phyloP scores from a whole-genome alignment of 2,888 invertebrate genomes.

The Polia nebulosa region DNA sequence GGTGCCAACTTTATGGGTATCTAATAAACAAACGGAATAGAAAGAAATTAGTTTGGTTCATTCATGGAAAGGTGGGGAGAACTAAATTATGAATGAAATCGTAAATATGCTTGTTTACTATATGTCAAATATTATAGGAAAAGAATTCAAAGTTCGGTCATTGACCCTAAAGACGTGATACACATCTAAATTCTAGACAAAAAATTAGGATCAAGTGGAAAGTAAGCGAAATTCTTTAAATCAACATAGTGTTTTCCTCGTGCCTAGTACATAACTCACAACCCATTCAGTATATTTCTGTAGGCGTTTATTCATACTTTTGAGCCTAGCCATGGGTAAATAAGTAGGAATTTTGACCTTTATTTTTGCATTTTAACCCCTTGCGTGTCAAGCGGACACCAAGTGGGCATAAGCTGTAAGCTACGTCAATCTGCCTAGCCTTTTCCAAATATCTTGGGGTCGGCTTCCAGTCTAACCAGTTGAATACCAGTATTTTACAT shows the following conservation, averaged over 20 bases:
- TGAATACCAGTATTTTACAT: too few species aligned
- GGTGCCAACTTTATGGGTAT: slow-evolving; percentile 61
- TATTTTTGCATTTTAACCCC: too few species aligned
- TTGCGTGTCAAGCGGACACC: too few species aligned
- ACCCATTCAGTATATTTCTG: neutral
- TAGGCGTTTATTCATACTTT: neutral
- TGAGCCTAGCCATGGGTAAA: neutral
- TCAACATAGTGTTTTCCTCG: neutral
- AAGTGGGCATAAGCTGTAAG: too few species aligned
- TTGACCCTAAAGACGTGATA: slow-evolving; percentile 14
- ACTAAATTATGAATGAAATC: slow-evolving; percentile 58
- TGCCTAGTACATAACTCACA: neutral
- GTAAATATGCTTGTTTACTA: slow-evolving; percentile 59
- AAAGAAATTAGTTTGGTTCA: slow-evolving; percentile 64
- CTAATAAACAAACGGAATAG: slow-evolving; percentile 52
- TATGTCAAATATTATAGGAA: slow-evolving; percentile 36
- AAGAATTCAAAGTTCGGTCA: slow-evolving; percentile 16
- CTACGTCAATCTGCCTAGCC: too few species aligned
- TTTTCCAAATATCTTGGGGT: too few species aligned
- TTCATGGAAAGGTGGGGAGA: slow-evolving; percentile 56
- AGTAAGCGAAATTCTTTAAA: neutral
- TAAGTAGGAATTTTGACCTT: too few species aligned
- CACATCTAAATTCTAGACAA: slow-evolving; percentile 10
- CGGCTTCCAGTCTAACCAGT: too few species aligned
- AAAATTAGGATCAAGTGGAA: slow-evolving; percentile 11